Evolutionary conservation across 2,888 invertebrate species (phyloP), one percentile per base, ranked within the genome.

Genomic region (Leuctra nigra): DNA sequence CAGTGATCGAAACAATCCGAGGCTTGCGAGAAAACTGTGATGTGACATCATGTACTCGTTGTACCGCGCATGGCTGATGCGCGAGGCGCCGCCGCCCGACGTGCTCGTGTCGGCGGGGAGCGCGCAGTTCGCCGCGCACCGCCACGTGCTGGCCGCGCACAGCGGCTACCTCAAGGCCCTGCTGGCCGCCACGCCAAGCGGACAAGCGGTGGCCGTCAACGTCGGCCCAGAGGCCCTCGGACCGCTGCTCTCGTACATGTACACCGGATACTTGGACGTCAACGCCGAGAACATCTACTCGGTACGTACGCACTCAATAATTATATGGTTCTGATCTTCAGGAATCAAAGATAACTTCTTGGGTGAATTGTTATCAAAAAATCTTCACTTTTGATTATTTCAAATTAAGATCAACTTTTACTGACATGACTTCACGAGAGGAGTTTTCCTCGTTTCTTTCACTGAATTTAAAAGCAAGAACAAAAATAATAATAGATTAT

Each of bases 81-180:
- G 63, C 1, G 65, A 64, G 41, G 65, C 1, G 62, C 64, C 48
- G 58, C 64, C 22, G 16, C 83, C 84, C 1, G 84, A 84, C 66
- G 80, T 83, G 18, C 70, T 81, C 25, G 72, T 85, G 1, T 78
- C 82, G 66, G 83, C 83, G 14, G 84, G 84, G 1, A 64, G 63
- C 7, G 29, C 22, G 29, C 81, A 83, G 58, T 86, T 86, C 68
- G 79, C 83, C 22, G 85, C 85, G 1, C 86, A 86, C 64, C 78
- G 80, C 41, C 73, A 77, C 24, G 77, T 86, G 11, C 69, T 87
- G 25, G 78, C 82, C 25, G 77, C 81, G 54, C 84, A 86, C 68
- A 85, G 85, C 66, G 86, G 85, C 23, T 86, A 84, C 67, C 75
- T 87, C 66, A 81, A 84, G 62, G 83, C 84, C 1, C 76, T 83